Conservation (phyloP, 2,113 vertebrate species). For the Bostrychus sinensis region DNA sequence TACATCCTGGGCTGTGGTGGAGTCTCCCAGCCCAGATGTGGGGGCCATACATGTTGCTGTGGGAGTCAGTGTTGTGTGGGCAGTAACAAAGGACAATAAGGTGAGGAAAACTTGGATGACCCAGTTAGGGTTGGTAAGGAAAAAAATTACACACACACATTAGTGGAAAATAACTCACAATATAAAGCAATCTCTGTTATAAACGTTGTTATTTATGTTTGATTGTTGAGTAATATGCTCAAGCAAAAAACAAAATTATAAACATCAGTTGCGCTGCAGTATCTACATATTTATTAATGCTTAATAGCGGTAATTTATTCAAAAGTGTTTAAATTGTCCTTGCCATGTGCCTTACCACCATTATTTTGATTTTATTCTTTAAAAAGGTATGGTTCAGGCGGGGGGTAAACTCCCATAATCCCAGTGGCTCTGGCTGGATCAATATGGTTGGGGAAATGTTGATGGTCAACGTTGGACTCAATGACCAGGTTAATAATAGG, state of each 20-base stretch:
- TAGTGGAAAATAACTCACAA: no score
- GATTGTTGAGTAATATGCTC: no score
- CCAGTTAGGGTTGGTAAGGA: no score
- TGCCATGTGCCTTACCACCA: no score
- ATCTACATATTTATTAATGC: no score
- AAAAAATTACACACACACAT: no score
- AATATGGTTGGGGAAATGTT: constrained; percentile 96
- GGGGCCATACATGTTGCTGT: constrained; percentile 88
- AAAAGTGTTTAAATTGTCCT: no score
- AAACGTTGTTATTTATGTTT: no score
- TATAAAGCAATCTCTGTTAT: no score
- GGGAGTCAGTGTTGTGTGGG: constrained; percentile 92
- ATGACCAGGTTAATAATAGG: constrained; percentile 87
- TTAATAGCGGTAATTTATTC: no score
- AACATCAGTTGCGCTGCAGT: background rate
- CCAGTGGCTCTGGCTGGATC: constrained; percentile 95
- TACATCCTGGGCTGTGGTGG: constrained; percentile 87
- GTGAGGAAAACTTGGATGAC: constrained; percentile 76
- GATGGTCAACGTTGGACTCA: constrained; percentile 92
- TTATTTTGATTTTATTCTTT: constrained; percentile 18
- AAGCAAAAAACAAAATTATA: no score
- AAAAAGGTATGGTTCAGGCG: constrained; percentile 96
- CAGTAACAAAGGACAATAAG: constrained; percentile 92
- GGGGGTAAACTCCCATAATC: constrained; percentile 93
- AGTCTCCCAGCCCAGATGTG: constrained; percentile 87